These are phyloP conservation scores for Cliona cf. orientalis DNA, from an alignment of 37 sponge, comb jelly and placozoan genomes.

Conservation along the genomic window DNA sequence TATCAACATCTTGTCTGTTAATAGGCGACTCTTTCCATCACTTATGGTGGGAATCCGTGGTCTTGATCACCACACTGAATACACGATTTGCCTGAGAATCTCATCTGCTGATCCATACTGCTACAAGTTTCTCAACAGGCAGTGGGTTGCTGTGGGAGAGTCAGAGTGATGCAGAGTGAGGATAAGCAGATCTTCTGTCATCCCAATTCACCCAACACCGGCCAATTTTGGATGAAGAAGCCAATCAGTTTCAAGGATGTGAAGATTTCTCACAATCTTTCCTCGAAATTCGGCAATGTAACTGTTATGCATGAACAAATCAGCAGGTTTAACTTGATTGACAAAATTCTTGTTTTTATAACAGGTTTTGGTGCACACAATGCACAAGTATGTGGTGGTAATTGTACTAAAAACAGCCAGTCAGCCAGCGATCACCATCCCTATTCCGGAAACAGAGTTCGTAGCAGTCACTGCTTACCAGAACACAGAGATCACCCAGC, in stretches of 20 bases:
- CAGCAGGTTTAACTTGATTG: too few relatives aligned
- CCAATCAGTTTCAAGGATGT: constrained; percentile 67
- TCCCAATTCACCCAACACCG: constrained; percentile 61
- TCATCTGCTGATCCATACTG: constrained; percentile 52
- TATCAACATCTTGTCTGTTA: too few relatives aligned
- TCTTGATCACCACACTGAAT: constrained; percentile 40
- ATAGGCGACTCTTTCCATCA: constrained; percentile 70
- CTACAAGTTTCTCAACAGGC: constrained; percentile 53
- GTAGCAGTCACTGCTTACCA: constrained; percentile 80
- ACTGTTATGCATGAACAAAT: too few relatives aligned
- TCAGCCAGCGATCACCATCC: background rate
- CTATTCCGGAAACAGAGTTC: constrained; percentile 37
- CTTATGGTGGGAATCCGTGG: constrained; percentile 57
- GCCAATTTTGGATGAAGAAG: constrained; percentile 72
- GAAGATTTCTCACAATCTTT: constrained; percentile 55
- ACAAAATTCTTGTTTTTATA: too few relatives aligned
- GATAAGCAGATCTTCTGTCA: constrained; percentile 42
- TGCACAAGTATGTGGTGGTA: constrained; percentile 59
- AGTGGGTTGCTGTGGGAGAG: constrained; percentile 37
- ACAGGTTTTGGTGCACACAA: constrained; percentile 62
- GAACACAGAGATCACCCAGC: constrained; percentile 48
- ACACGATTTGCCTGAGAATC: constrained; percentile 46
- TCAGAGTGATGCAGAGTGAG: constrained; percentile 55
- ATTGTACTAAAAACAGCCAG: background rate
- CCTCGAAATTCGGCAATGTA: constrained; percentile 41